Conservation (phyloP, 2,888 invertebrate species). For the Stenolophus ochropezus region DNA sequence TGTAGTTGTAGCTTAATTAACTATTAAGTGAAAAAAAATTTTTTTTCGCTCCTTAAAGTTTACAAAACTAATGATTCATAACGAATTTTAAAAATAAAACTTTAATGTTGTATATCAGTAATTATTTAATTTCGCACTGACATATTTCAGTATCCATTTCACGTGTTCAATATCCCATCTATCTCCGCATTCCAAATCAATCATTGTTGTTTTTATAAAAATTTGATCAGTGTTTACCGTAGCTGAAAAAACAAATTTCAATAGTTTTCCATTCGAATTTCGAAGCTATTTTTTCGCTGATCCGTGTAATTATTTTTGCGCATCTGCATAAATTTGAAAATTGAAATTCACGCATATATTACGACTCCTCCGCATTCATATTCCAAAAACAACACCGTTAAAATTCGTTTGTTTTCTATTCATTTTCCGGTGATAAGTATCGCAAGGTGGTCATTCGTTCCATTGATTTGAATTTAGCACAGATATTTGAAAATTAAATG, state of each 20-base stretch:
- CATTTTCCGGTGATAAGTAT: slow-evolving; percentile 43
- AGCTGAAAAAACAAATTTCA: neutral
- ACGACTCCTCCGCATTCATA: slow-evolving; percentile 18
- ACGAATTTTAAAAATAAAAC: too few species aligned
- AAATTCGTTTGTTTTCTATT: slow-evolving; percentile 52
- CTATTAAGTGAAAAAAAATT: too few species aligned
- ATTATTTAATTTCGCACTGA: too few species aligned
- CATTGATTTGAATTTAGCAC: too few species aligned
- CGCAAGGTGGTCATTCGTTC: slow-evolving; percentile 30
- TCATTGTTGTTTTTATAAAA: neutral
- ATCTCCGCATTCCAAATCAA: neutral
- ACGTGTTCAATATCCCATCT: too few species aligned
- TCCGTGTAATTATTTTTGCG: neutral
- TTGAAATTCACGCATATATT: slow-evolving; percentile 42
- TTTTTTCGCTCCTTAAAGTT: too few species aligned
- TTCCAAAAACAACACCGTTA: slow-evolving; percentile 36
- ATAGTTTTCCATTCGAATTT: slow-evolving; percentile 23
- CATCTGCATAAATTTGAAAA: slow-evolving; percentile 28
- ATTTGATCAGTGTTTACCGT: neutral
- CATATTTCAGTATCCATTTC: neutral
- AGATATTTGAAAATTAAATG: too few species aligned
- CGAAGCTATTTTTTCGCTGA: neutral
- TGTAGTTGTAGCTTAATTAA: too few species aligned
- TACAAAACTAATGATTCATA: too few species aligned
- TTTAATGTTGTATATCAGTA: too few species aligned